These are phyloP conservation scores for Lissocephala sabroskyi DNA, from an alignment of 2,888 invertebrate species.

Conservation along the genomic window DNA sequence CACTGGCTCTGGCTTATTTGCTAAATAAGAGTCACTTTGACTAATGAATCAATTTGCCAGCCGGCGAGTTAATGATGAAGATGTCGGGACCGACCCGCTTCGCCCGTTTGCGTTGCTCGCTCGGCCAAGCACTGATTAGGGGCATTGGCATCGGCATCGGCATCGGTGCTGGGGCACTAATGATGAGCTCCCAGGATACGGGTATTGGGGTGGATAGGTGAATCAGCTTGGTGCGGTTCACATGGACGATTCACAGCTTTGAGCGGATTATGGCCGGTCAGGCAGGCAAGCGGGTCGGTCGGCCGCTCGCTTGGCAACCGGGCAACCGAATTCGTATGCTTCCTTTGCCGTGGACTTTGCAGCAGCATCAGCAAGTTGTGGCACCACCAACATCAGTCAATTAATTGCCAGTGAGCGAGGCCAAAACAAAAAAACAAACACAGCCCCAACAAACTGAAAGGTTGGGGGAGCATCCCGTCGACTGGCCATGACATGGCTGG, in stretches of 20 bases:
- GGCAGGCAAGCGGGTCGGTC: no score
- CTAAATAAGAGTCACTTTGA: conserved; percentile 66
- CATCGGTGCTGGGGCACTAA: no score
- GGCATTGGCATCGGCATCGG: no score
- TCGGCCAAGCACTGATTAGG: no score
- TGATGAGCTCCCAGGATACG: not conserved
- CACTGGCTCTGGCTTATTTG: conserved; percentile 31
- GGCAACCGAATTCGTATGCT: no score
- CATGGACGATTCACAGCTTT: no score
- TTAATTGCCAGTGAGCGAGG: conserved; percentile 49
- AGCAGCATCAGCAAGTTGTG: not conserved
- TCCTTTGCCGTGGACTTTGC: conserved; percentile 4
- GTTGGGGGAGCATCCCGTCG: no score
- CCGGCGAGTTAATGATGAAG: conserved; percentile 48
- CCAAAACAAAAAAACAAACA: conserved; percentile 35
- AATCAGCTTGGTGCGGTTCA: no score
- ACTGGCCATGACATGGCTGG: no score
- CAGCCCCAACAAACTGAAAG: not conserved
- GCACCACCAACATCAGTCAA: conserved; percentile 29
- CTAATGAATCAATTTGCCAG: conserved; percentile 66
- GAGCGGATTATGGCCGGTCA: no score
- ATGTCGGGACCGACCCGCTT: conserved; percentile 13
- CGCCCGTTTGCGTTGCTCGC: not conserved
- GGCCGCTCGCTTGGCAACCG: no score
- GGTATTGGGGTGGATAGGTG: no score